phyloP scores from a whole-genome alignment of 64 coral and sea anemone genomes.

The Hydrozoanthus tunicans region DNA sequence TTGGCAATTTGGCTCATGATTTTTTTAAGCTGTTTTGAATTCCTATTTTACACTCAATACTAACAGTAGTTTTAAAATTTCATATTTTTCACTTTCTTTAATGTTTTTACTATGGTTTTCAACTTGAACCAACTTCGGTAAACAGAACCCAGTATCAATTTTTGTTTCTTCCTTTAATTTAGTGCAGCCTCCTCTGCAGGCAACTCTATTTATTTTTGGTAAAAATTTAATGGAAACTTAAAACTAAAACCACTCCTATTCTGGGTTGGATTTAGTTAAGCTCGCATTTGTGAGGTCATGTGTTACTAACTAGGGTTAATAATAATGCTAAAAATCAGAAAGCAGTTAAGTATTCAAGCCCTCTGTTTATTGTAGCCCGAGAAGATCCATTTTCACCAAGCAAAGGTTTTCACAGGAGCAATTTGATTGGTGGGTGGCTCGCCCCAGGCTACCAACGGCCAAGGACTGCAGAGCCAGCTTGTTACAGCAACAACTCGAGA shows the following conservation, averaged over 20 bases:
- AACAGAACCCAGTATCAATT: too few relatives aligned
- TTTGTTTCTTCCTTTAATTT: neutral
- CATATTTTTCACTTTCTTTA: too few relatives aligned
- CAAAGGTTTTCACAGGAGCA: slow-evolving; percentile 75
- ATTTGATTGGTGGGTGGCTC: slow-evolving; percentile 62
- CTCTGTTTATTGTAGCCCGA: slow-evolving; percentile 20
- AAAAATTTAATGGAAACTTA: neutral
- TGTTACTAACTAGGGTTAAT: neutral
- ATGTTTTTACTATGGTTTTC: too few relatives aligned
- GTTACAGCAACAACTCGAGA: slow-evolving; percentile 23
- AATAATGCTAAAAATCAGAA: neutral
- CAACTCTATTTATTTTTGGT: neutral
- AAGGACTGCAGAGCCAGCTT: slow-evolving; percentile 24
- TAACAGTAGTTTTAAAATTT: too few relatives aligned
- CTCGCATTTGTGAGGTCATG: too few relatives aligned
- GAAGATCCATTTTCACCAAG: neutral
- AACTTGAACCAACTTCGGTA: too few relatives aligned
- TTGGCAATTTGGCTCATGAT: too few relatives aligned
- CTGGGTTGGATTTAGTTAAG: too few relatives aligned
- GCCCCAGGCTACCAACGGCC: slow-evolving; percentile 1
- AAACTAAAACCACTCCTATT: neutral
- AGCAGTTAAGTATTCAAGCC: neutral
- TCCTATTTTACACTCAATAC: too few relatives aligned
- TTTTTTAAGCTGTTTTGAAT: too few relatives aligned
- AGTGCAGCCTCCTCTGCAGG: neutral